Evolutionary conservation across 2,888 invertebrate genomes (phyloP).

Genomic region (Chloroclysta siterata): DNA sequence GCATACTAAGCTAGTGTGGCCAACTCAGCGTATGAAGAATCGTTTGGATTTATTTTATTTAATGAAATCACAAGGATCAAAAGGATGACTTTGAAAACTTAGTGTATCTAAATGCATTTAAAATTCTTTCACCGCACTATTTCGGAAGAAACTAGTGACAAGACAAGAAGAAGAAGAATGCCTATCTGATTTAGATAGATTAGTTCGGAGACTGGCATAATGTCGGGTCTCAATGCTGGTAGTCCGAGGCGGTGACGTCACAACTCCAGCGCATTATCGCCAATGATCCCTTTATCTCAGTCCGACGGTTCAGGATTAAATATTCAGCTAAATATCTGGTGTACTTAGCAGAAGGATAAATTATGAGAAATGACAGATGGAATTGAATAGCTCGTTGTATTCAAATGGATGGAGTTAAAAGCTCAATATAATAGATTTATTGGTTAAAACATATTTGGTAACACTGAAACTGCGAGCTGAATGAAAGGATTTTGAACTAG

Average conservation of each 20-base stretch:
- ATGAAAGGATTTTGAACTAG: too few species aligned
- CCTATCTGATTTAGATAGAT: too few species aligned
- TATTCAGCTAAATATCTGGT: constrained; percentile 39
- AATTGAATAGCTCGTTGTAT: constrained; percentile 15
- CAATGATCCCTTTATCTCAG: constrained; percentile 53
- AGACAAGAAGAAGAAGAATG: too few species aligned
- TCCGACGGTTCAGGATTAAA: constrained; percentile 44
- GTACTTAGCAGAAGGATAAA: constrained; percentile 12
- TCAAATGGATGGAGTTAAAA: constrained; percentile 9
- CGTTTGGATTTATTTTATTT: too few species aligned
- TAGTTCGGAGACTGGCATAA: background rate
- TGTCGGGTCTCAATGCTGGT: background rate
- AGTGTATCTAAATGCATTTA: too few species aligned
- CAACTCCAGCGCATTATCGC: constrained; percentile 43
- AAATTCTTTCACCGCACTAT: too few species aligned
- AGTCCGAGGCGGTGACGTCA: constrained; percentile 11
- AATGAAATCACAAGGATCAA: too few species aligned
- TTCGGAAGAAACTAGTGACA: too few species aligned
- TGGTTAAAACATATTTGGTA: background rate
- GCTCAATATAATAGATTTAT: background rate
- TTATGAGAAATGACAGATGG: constrained; percentile 20
- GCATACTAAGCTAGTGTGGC: too few species aligned
- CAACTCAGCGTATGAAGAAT: too few species aligned
- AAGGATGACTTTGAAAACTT: too few species aligned
- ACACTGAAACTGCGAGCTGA: too few species aligned